Evolutionary conservation across 2,888 invertebrate species (phyloP).

Genomic region (Idaea straminata): DNA sequence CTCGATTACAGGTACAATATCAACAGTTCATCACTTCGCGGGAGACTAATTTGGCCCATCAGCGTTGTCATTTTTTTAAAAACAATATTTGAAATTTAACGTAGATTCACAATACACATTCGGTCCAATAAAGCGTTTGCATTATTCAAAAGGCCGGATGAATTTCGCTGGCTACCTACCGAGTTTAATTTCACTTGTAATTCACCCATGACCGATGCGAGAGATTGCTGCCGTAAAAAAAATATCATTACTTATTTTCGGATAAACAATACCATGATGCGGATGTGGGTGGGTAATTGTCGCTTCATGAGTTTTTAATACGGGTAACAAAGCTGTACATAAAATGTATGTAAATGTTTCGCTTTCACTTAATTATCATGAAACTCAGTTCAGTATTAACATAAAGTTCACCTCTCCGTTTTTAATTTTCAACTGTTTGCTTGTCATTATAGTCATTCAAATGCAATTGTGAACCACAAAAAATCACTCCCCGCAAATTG

Average conservation of each 20-base stretch:
- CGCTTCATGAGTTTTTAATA: conserved; percentile 17
- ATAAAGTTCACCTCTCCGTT: not conserved
- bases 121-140: conserved; percentile 66
- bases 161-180: conserved; percentile 56
- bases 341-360: conserved; percentile 3
- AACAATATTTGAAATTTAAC: conserved; percentile 34
- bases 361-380: conserved; percentile 14
- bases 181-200: conserved; percentile 68
- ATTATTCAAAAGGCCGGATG: conserved; percentile 72
- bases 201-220: conserved; percentile 51
- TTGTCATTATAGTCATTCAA: no score
- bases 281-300: conserved; percentile 19
- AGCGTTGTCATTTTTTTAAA: not conserved
- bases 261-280: conserved; percentile 31
- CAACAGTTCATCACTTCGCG: not conserved
- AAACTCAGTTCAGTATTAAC: not conserved
- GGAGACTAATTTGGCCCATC: not conserved
- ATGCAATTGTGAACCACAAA: no score
- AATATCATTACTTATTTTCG: conserved; percentile 51
- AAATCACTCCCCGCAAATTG: no score
- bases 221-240: conserved; percentile 50
- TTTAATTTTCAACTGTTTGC: not conserved
- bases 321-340: conserved; percentile 14
- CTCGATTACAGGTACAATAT: not conserved
- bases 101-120: conserved; percentile 34